Evolutionary conservation across 2,888 invertebrate genomes (phyloP), one percentile per base, ranked within the genome.

Genomic region (Drosophila nr. perissopoda): DNA sequence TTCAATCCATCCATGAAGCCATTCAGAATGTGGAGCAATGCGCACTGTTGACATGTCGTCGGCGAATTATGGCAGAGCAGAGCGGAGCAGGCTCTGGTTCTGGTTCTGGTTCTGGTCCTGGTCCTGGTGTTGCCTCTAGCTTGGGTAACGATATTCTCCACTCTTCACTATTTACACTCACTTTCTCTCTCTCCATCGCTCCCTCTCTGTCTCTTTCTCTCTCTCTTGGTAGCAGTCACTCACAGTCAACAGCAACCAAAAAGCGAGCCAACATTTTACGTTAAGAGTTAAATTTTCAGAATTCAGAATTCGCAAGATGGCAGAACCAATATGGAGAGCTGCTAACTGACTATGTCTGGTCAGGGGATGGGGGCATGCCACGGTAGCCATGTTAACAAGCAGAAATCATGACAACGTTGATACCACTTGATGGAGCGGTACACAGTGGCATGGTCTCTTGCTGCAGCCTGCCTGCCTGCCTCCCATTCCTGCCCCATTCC

Each of bases 331-430:
- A 54, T 69, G 71, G 42, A 54, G 48, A 61, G 42, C 53, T 29
- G 33, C 57, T 57, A 57, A 57, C 58, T 31, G 69, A 65, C 64
- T 38, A 11, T 31, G 29, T 21, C 49, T 18, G 38, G 53, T 13
- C 34, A n/a, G n/a, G 38, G 38, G 40, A 11, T 33, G 53, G 25
- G 67, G 68, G 54, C 38, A 57, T 83, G 71, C 78, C 69, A 77
- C 72, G 80, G 88, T 77, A 78, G 90, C 76, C 83, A 90, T 90
- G 89, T 81, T 88, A 88, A 90, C 87, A 90, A 86, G 87, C 87
- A 73, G 89, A 90, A 87, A 87, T 87, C 87, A 87, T 90, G 90
- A 90, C 90, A 90, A 90, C 89, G 89, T 75, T 76, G 89, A 85
- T 82, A 80, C 69, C 85, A 89, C 85, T 89, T 85, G 82, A 89